Evolutionary conservation across 2,888 invertebrate genomes (phyloP), one percentile per base, ranked within the genome.

Genomic region (Spisula solida): DNA sequence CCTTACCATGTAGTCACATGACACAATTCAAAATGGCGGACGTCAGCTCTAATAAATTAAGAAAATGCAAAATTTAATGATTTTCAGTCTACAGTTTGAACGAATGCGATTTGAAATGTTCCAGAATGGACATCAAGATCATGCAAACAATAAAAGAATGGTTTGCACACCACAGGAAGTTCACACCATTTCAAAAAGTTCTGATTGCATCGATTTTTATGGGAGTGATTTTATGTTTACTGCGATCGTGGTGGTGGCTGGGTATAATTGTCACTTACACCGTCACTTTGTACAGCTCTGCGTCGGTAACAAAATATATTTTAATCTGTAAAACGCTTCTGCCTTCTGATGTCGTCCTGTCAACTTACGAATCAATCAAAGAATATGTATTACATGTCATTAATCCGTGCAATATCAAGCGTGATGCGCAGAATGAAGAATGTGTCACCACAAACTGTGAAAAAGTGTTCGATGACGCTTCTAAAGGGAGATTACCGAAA

Each of bases 171-270:
- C 93, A 93, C 81, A 88, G 91, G 80, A 93, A 91, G 60, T 91
- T 93, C 70, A 93, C 93, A 14, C 90, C 92, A 14, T 90, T 94
- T 81, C 94, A 94, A 79, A 93, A 93, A 85, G 84, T 93, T 20
- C 75, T 91, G 31, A 87, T 92, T 51, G 81, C 90, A 0, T 86
- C 92, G 8, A 1, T 91, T 47, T 78, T 89, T 34, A 82, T 93
- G 84, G 93, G 91, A 75, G 91, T 92, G 47, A 51, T 90, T 25
- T 29, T 90, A 29, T 86, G 82, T 25, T 34, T 91, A n/a, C 55
- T 83, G 20, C 85, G 91, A 80, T 91, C 85, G 55, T 70, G 84
- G n/a, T 91, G 85, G 88, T 31, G 81, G 56, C 31, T 92, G 16
- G 20, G 75, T 10, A 10, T 92, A 25, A 56, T 78, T 0, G 41